Base-by-base conservation (phyloP, 2,888 invertebrate genomes). In the Ctenicera cuprea region DNA sequence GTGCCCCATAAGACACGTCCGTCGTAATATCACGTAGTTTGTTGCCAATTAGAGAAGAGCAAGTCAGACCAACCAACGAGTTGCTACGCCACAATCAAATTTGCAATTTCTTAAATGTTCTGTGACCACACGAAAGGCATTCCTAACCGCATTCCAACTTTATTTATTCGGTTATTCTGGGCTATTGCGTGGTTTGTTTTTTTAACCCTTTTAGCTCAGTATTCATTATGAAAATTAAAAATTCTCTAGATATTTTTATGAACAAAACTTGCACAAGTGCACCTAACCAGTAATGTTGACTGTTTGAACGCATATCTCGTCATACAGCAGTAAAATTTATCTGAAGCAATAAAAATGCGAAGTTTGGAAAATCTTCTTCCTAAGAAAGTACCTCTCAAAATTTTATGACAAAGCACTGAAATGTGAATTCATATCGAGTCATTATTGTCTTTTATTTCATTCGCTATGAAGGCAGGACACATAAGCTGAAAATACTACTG, bases 401-500 rank as follows among this genome's bases (percentile, higher is more conserved):
- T 71, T 71, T 71, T 71, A 71, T 43, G 71, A 64, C 71, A 64
- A 69, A 57, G 43, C 64, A 74, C 50, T 61, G 66, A 69, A 73
- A 73, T 75, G 63, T 50, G 73, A 70, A 79, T 76, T 80, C 80
- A 80, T 79, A 82, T 81, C 77, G 72, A 78, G 73, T 81, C 79
- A 81, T 82, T 81, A 83, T 81, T 79, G 78, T 80, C 80, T 81
- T 81, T 81, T 79, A 79, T 80, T 78, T 79, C 76, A 77, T 80
- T 80, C 77, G 74, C 74, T 76, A 76, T 72, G 69, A 75, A 74
- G 62, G 71, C 75, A 77, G 77, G 80, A 76, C 81, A 80, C 82
- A 83, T 86, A 86, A 85, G 85, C 85, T 85, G 84, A 80, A 86
- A 85, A 86, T 86, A 86, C 85, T 85, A 85, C 84, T 82, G 83